Evolutionary conservation across 2,113 vertebrate species (phyloP).

Genomic region (Addax nasomaculatus): DNA sequence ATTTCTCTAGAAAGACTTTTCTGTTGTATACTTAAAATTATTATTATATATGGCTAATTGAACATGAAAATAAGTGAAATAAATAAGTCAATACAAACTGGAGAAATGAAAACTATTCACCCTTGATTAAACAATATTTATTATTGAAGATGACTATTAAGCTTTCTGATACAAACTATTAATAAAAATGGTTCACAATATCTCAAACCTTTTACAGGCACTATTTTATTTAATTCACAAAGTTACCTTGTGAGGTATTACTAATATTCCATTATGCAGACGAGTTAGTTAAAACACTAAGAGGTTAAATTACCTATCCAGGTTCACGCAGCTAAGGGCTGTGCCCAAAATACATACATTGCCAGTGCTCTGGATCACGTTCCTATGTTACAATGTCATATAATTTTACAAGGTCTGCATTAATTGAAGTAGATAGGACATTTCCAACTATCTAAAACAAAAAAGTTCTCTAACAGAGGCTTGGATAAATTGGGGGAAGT

Average conservation of each 20-base stretch:
- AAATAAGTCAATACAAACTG: not conserved
- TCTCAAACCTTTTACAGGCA: not conserved
- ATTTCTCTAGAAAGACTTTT: not conserved
- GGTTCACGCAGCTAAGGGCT: not conserved
- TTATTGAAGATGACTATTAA: not conserved
- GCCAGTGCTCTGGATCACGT: not conserved
- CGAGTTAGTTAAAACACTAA: not conserved
- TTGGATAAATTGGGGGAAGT: not conserved
- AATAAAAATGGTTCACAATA: not conserved
- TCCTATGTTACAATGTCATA: accelerated
- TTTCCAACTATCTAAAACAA: not conserved
- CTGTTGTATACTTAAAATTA: not conserved
- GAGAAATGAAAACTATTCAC: not conserved
- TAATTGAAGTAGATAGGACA: not conserved
- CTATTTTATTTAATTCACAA: not conserved
- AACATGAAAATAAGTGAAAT: constrained; percentile 2
- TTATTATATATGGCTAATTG: not conserved
- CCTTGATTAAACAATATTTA: not conserved
- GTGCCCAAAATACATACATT: too few species aligned
- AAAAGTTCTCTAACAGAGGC: not conserved
- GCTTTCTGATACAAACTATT: not conserved
- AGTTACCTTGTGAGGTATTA: not conserved
- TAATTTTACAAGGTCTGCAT: not conserved
- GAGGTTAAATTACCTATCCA: not conserved
- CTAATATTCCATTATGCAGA: not conserved